Base-by-base conservation (phyloP, 2,113 vertebrate genomes). In the Dryoscopus gambensis region DNA sequence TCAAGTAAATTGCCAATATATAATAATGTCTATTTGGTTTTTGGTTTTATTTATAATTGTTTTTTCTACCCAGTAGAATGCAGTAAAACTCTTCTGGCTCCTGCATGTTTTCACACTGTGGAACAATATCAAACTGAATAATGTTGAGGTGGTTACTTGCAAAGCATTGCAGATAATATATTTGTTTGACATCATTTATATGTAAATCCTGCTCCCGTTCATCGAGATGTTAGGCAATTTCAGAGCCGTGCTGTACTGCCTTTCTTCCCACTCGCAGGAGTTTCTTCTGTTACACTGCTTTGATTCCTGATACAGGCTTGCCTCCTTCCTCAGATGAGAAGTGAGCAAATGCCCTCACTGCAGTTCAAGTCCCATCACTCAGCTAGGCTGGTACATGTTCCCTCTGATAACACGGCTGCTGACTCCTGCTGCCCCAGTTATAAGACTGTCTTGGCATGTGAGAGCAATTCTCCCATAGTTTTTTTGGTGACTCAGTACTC, bases 131-230 rank as follows among this genome's bases (percentile, higher is more conserved):
- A 97, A 95, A 95, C 95, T 97, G 95, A 97, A 71, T 95, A 94
- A 96, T 76, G 27, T 39, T 22, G 63, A 94, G 91, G 86, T 91
- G 76, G 73, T 95, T 95, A 94, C 94, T 97, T 89, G 94, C 85
- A 97, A 97, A 96, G 93, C 65, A 78, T 88, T 96, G 73, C 42
- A 31, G 94, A 86, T 68, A 91, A 81, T 79, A 81, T 73, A 81
- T 79, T 96, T 83, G 40, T 84, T 74, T 88, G 94, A 74, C 63
- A 88, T 73, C 63, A 30, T 97, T 97, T 97, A 84, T 97, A 96
- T 96, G 96, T 95, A 98, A 97, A 98, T 97, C 89, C 90, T 91
- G 64, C 69, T 95, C 90, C 89, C 59, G 57, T 95, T 96, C 95
- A 96, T 95, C 20, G 84, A 80, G 91, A 86, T 86, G 37, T 64